Conservation (phyloP, 2,797 vertebrate species). For the Chelon labrosus region DNA sequence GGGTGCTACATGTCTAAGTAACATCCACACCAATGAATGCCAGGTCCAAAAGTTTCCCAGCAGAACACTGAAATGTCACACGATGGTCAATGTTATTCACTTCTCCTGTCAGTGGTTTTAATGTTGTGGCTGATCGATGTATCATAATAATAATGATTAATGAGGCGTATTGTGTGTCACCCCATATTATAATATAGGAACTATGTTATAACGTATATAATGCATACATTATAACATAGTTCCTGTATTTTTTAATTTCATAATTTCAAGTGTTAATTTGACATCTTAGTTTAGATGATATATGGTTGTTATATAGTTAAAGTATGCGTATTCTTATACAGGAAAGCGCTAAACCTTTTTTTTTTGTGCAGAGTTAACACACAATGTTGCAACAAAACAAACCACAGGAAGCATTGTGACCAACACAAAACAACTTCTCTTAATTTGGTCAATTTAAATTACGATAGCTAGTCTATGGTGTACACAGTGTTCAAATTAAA, state of each 20-base stretch:
- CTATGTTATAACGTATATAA: no score
- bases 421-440: background rate
- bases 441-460: background rate
- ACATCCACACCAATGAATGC: no score
- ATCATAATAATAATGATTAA: no score
- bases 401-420: background rate
- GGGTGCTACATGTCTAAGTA: no score
- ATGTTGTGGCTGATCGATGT: no score
- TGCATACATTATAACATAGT: background rate
- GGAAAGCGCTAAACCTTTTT: no score
- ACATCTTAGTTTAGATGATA: background rate
- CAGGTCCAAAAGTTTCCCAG: no score
- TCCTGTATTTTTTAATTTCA: background rate
- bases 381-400: background rate
- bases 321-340: background rate
- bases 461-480: background rate
- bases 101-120: no score
- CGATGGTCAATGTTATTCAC: no score
- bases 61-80: no score
- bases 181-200: no score
- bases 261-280: background rate
- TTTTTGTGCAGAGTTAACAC: background rate
- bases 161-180: no score
- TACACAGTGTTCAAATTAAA: background rate
- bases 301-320: background rate